Conservation (phyloP, 1,140 invertebrate genomes). For the Drosophila sp. region DNA sequence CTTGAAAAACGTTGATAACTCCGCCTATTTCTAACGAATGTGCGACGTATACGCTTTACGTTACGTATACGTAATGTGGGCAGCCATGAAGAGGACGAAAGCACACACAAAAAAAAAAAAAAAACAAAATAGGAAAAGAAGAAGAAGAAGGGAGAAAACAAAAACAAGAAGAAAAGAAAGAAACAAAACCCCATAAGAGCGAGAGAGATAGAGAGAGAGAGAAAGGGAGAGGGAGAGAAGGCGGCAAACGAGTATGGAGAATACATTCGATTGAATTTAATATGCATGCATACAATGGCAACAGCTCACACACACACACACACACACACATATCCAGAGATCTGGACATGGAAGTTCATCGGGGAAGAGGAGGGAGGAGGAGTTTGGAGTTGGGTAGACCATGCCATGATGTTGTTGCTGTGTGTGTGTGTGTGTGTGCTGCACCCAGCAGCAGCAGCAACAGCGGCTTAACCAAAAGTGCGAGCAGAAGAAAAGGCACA, state of each 20-base stretch:
- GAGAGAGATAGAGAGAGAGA: background rate
- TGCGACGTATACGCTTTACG: constrained; percentile 33
- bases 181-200: background rate
- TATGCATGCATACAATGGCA: constrained; percentile 81
- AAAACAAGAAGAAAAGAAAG: background rate
- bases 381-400: constrained; percentile 3
- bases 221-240: background rate
- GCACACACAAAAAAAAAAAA: constrained; percentile 35
- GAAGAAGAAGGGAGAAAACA: background rate
- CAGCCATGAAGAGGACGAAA: constrained; percentile 8
- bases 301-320: constrained; percentile 37
- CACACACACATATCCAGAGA: constrained; percentile 6
- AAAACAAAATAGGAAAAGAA: constrained; percentile 17
- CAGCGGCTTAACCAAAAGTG: constrained; percentile 67
- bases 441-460: constrained; percentile 56
- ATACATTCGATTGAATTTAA: constrained; percentile 83
- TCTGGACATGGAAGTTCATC: constrained; percentile 8
- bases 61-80: constrained; percentile 65
- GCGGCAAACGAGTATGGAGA: constrained; percentile 68
- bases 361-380: constrained; percentile 22
- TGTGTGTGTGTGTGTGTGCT: constrained; percentile 30
- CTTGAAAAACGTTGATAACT: constrained; percentile 83
- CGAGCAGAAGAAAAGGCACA: constrained; percentile 56
- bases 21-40: constrained; percentile 81
- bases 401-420: constrained; percentile 44